These are phyloP conservation scores for Pocillopora grandis DNA, from an alignment of 92 coral and sea anemone genomes.

Conservation along the genomic window DNA sequence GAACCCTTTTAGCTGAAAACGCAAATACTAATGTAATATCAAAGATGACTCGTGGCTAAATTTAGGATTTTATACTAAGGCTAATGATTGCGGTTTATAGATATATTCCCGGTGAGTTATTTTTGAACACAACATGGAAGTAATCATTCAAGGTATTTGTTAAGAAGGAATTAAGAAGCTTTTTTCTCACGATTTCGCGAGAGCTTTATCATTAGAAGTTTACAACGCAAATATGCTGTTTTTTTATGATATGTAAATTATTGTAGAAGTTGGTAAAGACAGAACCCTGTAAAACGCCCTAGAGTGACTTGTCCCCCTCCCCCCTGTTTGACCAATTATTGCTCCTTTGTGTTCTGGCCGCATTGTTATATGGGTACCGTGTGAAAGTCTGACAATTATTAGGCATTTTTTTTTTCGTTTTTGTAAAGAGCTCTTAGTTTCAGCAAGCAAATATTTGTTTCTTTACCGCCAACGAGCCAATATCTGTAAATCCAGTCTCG, in stretches of 20 bases:
- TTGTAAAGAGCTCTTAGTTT: slow-evolving; percentile 26
- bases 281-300: slow-evolving; percentile 1
- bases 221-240: neutral
- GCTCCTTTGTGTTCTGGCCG: neutral
- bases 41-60: slow-evolving; percentile 18
- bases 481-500: slow-evolving; percentile 38
- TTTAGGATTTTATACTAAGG: slow-evolving; percentile 26
- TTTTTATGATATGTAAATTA: neutral
- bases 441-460: slow-evolving; percentile 45
- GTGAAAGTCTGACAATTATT: slow-evolving; percentile 32
- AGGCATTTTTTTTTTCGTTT: slow-evolving; percentile 10
- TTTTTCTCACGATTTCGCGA: neutral
- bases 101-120: slow-evolving; percentile 33
- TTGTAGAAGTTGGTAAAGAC: neutral
- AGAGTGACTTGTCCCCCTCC: neutral
- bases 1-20: slow-evolving; percentile 17
- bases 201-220: no score
- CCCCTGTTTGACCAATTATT: neutral
- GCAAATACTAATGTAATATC: slow-evolving; percentile 33
- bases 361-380: slow-evolving; percentile 32
- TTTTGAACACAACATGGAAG: slow-evolving; percentile 20
- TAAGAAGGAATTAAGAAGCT: neutral
- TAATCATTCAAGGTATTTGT: neutral
- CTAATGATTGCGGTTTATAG: slow-evolving; percentile 25
- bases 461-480: slow-evolving; percentile 34